These are phyloP conservation scores for Ptychodera flava DNA, from an alignment of 35 echinoderm and acorn worm genomes.

Conservation along the genomic window DNA sequence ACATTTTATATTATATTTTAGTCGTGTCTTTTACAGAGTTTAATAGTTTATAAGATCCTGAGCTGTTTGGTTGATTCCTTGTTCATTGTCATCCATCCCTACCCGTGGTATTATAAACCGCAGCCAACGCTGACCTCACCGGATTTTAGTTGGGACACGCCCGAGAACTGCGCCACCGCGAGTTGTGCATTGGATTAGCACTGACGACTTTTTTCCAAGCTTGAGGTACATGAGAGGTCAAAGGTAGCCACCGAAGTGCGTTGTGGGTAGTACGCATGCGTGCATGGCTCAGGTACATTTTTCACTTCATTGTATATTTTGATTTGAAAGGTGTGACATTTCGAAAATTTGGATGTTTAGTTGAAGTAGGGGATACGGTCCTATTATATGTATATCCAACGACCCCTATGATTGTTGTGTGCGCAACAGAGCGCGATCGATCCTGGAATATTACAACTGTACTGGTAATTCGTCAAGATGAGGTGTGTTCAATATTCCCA, in stretches of 20 bases:
- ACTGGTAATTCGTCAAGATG: not conserved
- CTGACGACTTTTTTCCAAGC: no score
- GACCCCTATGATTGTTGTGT: not conserved
- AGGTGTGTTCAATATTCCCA: not conserved
- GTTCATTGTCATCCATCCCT: no score
- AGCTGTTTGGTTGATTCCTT: no score
- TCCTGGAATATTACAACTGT: not conserved
- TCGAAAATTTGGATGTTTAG: not conserved
- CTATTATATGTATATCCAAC: not conserved
- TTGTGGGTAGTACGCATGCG: not conserved
- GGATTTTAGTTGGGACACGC: no score
- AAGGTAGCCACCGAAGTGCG: not conserved
- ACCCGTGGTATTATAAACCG: no score
- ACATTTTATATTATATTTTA: no score
- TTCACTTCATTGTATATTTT: not conserved
- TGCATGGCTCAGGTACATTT: not conserved
- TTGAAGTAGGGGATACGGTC: not conserved
- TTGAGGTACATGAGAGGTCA: no score
- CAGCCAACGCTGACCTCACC: no score
- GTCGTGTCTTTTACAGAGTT: no score
- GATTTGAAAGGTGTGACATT: not conserved
- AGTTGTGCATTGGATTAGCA: no score
- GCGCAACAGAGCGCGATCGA: not conserved
- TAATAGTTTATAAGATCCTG: no score
- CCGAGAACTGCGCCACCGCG: no score